Conservation (phyloP, 2,888 invertebrate species). For the Pollenia amentaria region DNA sequence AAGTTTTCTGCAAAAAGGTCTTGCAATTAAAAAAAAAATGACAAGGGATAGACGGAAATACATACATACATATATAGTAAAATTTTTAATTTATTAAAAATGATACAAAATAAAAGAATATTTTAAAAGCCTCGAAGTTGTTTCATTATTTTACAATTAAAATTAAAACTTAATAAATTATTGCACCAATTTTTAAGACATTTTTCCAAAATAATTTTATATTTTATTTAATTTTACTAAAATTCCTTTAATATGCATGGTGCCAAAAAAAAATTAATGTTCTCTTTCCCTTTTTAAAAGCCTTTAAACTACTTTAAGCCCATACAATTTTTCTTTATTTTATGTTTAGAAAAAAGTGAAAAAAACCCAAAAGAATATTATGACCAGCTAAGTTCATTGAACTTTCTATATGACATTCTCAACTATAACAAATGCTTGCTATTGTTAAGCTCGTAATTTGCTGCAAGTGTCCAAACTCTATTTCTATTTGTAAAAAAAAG, state of each 20-base stretch:
- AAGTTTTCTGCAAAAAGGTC: too few species aligned
- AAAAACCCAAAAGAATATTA: constrained; percentile 4
- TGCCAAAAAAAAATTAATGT: background rate
- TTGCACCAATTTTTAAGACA: too few species aligned
- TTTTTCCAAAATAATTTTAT: too few species aligned
- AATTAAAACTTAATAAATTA: too few species aligned
- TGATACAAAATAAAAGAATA: too few species aligned
- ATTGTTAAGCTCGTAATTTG: constrained; percentile 49
- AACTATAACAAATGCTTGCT: constrained; percentile 21
- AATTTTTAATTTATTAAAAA: too few species aligned
- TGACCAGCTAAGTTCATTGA: constrained; percentile 45
- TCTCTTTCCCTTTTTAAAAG: constrained; percentile 1
- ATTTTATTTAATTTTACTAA: background rate
- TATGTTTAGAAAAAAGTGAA: constrained; percentile 36
- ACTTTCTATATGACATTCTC: constrained; percentile 41
- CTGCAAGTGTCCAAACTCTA: background rate
- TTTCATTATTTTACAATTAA: too few species aligned
- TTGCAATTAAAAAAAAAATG: too few species aligned
- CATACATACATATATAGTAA: too few species aligned
- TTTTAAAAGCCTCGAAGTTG: too few species aligned
- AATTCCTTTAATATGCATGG: background rate
- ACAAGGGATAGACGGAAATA: too few species aligned
- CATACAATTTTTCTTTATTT: background rate
- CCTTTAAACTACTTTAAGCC: background rate
- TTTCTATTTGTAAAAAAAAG: constrained; percentile 27